These are phyloP conservation scores for Andricus quercusramuli DNA, from an alignment of 2,888 invertebrate genomes.

Conservation along the genomic window DNA sequence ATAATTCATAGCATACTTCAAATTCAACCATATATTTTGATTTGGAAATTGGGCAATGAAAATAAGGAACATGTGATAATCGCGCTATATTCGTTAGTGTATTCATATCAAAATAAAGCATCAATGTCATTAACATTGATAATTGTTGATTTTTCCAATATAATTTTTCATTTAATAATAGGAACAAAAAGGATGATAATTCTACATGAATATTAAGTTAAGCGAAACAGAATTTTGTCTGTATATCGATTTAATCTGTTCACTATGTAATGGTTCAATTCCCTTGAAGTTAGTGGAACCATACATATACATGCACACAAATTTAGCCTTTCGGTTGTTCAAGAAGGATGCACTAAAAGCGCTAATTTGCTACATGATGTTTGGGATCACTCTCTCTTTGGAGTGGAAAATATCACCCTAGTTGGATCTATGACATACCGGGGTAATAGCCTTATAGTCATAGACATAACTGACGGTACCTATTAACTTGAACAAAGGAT, in stretches of 20 bases:
- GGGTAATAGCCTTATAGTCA: neutral
- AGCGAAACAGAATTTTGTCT: neutral
- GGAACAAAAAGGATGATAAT: neutral
- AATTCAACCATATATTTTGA: no score
- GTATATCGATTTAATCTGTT: neutral
- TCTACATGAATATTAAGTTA: neutral
- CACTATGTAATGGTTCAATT: neutral
- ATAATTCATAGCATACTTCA: no score
- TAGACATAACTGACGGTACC: neutral
- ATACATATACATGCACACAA: neutral
- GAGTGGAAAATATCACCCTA: constrained; percentile 1
- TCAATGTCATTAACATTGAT: neutral
- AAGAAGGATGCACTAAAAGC: constrained; percentile 4
- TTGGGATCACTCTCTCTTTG: neutral
- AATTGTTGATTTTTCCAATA: neutral
- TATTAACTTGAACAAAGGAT: neutral
- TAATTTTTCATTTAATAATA: no score
- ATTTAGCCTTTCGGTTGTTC: neutral
- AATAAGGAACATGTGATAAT: no score
- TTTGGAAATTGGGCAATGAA: no score
- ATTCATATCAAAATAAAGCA: neutral
- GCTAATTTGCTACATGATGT: constrained; percentile 20
- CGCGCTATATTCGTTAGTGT: no score
- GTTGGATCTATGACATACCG: neutral
- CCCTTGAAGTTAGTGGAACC: neutral